Base-by-base conservation (phyloP, 2,113 vertebrate species). In the Ageneiosus marmoratus region DNA sequence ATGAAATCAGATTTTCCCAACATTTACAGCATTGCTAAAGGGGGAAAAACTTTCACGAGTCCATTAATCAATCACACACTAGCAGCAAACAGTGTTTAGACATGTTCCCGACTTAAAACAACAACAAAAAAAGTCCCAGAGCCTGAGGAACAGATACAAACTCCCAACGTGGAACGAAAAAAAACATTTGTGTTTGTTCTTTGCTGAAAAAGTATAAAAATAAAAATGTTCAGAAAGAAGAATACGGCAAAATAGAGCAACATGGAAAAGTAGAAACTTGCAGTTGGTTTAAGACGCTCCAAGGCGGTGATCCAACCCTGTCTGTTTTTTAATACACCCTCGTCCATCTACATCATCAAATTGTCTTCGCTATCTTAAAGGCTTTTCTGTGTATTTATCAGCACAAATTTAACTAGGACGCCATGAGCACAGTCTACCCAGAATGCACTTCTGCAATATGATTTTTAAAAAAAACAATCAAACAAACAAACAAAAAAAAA, bases 161-260 rank as follows among this genome's bases (percentile, higher is more conserved):
- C 82, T 78, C 85, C 32, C 65, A 91, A 89, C 80, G 56, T 80
- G 84, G 8, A 67, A 44, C 20, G 10, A n/a, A n/a, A 46, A 72
- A 88, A n/a, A 90, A 81, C 82, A 85, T 84, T 79, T 58, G 83
- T 85, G 75, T 94, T 94, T 94, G 92, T 93, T 93, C 92, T 92
- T 81, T 83, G 81, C 88, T 86, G 75, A 58, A 89, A 53, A 55
- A 41, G 5, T 58, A 70, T 80, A 83, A 86, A 87, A 69, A 86
- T 32, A 24, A 77, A n/a, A 24, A 41, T 41, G 5, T 51, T 41
- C 63, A 86, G 63, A 62, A 34, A 73, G 77, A 70, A 69, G 62
- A 53, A 75, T 48, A 48, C 2, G 41, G 34, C 18, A 41, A 27
- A 72, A 72, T 6, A 1, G 13, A 63, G n/a, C 56, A 62, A 10